phyloP scores from a whole-genome alignment of 2,888 invertebrate species.

The Fragum whitleyi region DNA sequence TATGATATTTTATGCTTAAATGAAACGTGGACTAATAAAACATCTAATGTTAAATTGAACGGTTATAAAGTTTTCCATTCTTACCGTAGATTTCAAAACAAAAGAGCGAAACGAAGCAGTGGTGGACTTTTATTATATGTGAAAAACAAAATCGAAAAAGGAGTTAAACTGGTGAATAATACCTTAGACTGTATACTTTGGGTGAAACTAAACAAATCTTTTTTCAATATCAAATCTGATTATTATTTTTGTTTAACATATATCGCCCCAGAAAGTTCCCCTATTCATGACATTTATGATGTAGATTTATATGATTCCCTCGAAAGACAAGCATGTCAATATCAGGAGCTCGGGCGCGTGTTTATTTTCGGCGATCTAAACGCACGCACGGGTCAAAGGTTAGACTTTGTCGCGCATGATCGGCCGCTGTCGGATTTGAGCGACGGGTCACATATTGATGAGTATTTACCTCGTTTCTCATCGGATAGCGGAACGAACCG shows the following conservation, averaged over 20 bases:
- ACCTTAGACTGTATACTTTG: slow-evolving; percentile 21
- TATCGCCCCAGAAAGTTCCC: too few relatives aligned
- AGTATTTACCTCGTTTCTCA: slow-evolving; percentile 6
- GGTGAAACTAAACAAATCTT: slow-evolving; percentile 22
- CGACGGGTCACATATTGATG: not conserved
- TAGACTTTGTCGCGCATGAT: not conserved
- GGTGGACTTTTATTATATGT: slow-evolving; percentile 26
- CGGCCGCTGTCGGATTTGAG: not conserved
- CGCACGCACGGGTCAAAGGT: slow-evolving; percentile 12
- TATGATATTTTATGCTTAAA: too few relatives aligned
- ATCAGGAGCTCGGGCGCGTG: not conserved
- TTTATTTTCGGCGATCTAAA: slow-evolving; percentile 27
- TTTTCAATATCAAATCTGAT: slow-evolving; percentile 8
- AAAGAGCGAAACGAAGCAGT: slow-evolving; percentile 14
- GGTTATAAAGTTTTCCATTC: too few relatives aligned
- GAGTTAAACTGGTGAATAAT: slow-evolving; percentile 14
- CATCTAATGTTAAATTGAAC: too few relatives aligned
- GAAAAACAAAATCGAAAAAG: slow-evolving; percentile 21
- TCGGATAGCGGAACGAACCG: slow-evolving; percentile 21
- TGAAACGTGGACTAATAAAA: too few relatives aligned
- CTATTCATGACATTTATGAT: too few relatives aligned
- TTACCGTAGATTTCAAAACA: too few relatives aligned
- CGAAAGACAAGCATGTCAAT: too few relatives aligned
- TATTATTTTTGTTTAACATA: too few relatives aligned
- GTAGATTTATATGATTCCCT: too few relatives aligned